Percentiles rank a stretch among this genome's conserved stretches.
phyloP scores from a whole-genome alignment of 2,113 vertebrate species.

The Capra hircus region DNA sequence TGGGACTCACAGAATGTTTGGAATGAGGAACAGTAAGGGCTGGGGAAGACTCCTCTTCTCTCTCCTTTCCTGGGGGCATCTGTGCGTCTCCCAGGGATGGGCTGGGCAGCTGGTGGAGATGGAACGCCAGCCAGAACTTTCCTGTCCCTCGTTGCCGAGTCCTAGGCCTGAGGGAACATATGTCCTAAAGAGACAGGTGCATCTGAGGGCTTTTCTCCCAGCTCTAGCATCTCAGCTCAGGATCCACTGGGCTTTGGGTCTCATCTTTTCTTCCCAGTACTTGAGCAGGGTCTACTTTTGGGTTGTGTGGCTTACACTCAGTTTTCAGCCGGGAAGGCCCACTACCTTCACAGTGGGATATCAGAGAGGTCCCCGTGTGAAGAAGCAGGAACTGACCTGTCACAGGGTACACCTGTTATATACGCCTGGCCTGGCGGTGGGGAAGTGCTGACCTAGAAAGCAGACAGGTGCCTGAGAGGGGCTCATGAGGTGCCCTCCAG shows the following conservation, averaged over 20 bases:
- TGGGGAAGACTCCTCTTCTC: neutral
- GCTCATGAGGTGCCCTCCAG: neutral
- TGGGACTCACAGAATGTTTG: conserved; percentile 49
- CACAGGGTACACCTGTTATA: neutral
- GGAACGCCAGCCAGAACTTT: neutral
- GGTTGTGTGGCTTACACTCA: neutral
- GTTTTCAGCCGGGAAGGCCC: neutral
- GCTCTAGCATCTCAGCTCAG: neutral
- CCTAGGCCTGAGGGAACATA: neutral
- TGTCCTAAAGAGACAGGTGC: conserved; percentile 28
- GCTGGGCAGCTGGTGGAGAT: neutral
- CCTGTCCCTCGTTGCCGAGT: neutral
- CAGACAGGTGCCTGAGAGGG: neutral
- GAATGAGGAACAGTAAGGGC: conserved; percentile 34
- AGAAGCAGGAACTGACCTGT: neutral
- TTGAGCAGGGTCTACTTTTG: neutral
- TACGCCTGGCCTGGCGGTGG: neutral
- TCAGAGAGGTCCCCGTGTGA: neutral
- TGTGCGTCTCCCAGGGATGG: neutral
- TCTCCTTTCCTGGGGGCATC: neutral
- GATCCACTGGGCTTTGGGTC: neutral
- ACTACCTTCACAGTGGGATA: neutral
- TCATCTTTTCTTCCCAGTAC: neutral
- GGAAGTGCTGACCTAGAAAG: neutral
- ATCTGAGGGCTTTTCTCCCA: neutral